phyloP scores from a whole-genome alignment of 2,113 vertebrate genomes.

The Scomber japonicus region DNA sequence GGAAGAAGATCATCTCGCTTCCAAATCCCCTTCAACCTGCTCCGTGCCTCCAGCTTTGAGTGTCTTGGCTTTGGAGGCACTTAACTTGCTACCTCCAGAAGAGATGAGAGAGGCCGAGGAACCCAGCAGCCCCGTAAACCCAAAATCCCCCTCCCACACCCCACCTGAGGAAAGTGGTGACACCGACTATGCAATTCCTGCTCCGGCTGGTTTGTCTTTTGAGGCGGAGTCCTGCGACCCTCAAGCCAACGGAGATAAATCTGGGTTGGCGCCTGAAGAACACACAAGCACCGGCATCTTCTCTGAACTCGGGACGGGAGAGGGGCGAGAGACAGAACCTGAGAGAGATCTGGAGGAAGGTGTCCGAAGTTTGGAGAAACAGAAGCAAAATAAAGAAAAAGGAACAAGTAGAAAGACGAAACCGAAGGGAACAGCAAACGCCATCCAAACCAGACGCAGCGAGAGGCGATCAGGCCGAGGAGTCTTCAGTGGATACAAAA shows the following conservation, averaged over 20 bases:
- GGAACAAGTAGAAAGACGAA: accelerated
- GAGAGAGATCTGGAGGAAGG: too few relatives aligned
- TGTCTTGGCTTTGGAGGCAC: not conserved
- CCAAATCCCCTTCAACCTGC: not conserved
- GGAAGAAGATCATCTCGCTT: not conserved
- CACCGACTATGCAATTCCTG: not conserved
- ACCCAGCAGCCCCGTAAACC: not conserved
- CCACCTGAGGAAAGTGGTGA: not conserved
- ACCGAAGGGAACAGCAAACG: too few relatives aligned
- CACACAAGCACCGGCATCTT: too few relatives aligned
- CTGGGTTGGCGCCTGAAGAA: not conserved
- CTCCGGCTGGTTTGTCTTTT: not conserved
- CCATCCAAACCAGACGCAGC: not conserved
- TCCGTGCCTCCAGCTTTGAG: not conserved
- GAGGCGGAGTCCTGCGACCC: not conserved
- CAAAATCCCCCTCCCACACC: too few relatives aligned
- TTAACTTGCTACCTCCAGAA: not conserved
- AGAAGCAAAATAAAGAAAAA: not conserved
- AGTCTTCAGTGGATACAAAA: not conserved
- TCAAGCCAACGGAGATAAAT: not conserved
- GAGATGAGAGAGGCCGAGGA: not conserved
- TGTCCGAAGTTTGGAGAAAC: not conserved
- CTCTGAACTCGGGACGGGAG: not conserved
- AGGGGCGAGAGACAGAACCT: not conserved
- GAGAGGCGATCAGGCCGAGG: not conserved